Evolutionary conservation across 1,140 invertebrate species (phyloP), one percentile per base, ranked within the genome.

Genomic region (Anthonomus grandis): DNA sequence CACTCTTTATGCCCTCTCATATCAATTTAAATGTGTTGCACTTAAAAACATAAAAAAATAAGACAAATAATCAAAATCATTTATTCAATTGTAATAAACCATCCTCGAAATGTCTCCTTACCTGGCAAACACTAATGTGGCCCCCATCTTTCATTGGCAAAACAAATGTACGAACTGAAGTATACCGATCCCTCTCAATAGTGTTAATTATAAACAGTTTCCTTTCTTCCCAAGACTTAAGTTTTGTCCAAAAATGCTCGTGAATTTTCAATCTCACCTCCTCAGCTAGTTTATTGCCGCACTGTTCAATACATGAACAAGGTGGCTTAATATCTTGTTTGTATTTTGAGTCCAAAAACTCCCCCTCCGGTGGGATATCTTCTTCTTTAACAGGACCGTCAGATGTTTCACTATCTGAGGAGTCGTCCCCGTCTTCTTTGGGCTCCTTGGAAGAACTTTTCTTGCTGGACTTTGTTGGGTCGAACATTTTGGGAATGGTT

Each of bases 141-240:
- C 25, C 52, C 10, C 41, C 52, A 38, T 55, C 44, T 12, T 55
- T 55, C 31, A 55, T 46, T 13, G 52, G 52, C 15, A 55, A 25
- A 5, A 55, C 52, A 55, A 55, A 55, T 6, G 31, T 55, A 38
- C 52, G 18, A 27, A 55, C 38, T 2, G 41, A 55, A 37, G 52
- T 55, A 38, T 55, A 46, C 39, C 42, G 19, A 23, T 55, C 52
- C 19, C 46, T 55, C 37, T 46, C 41, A 6, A 55, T 46, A 8
- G 52, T 55, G 13, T 55, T 55, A 15, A 55, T 55, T 8, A 55
- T 36, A 19, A 55, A 55, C 5, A 55, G 27, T 36, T 55, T 55
- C n/a, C 52, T 21, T 10, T 55, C 52, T 38, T 46, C 44, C 44
- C 41, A 46, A 10, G 52, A 55, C 22, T 38, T 41, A n/a, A 55